Conservation (phyloP, 2,888 invertebrate species). For the Quadroppia sp. region DNA sequence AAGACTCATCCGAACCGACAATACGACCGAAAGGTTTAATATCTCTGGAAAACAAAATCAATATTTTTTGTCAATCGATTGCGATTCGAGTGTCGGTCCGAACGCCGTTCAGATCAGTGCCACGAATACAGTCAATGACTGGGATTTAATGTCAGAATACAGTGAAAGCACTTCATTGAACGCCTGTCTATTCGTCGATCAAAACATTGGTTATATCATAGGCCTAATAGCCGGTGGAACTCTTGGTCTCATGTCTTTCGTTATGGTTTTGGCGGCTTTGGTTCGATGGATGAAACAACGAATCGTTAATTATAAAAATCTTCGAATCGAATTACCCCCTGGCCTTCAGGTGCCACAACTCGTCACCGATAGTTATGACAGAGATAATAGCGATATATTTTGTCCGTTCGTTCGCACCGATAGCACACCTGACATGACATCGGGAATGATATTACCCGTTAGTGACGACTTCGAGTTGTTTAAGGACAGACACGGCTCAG, state of each 20-base stretch:
- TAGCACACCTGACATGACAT: slow-evolving; percentile 19
- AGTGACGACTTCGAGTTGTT: slow-evolving; percentile 42
- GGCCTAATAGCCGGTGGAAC: slow-evolving; percentile 38
- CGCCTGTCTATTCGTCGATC: not conserved
- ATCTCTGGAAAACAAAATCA: not conserved
- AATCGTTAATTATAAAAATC: not conserved
- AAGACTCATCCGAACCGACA: not conserved
- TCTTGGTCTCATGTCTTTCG: slow-evolving; percentile 17
- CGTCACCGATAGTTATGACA: not conserved
- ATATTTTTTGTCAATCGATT: not conserved
- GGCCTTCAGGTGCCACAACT: not conserved
- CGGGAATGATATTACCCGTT: not conserved
- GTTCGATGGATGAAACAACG: slow-evolving; percentile 30
- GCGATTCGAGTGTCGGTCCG: not conserved
- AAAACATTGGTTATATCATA: not conserved
- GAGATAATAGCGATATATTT: not conserved
- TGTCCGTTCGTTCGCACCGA: not conserved
- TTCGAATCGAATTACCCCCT: not conserved
- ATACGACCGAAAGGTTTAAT: not conserved
- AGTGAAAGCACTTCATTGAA: not conserved
- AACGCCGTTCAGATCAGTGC: not conserved
- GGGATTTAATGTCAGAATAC: not conserved
- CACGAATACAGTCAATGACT: no score
- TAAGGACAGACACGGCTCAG: slow-evolving; percentile 46
- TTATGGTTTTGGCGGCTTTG: slow-evolving; percentile 29